Evolutionary conservation across 2,113 vertebrate genomes (phyloP), one percentile per base, ranked within the genome.

Genomic region (Elephas maximus): DNA sequence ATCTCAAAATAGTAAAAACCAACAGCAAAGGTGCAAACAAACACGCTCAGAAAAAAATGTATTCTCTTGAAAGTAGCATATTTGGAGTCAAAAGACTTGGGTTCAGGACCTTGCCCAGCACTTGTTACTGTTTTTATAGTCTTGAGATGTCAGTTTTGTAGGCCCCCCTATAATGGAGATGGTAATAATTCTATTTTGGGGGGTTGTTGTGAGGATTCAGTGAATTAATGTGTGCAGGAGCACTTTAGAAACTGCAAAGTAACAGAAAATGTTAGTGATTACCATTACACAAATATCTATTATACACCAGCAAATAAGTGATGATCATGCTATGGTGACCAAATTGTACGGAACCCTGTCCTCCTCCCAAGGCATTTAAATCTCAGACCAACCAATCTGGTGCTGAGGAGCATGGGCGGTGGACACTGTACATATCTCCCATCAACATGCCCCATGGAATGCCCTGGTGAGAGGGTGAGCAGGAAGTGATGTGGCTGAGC

Each of bases 61-160:
- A 37, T 57, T 91, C 77, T 89, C 91, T 81, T 67, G 81, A 76
- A 79, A 80, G 67, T 9, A 60, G 33, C 33, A 28, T 76, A 57
- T 87, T 79, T 90, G 80, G 26, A 65, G 8, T 90, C 28, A 71
- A 33, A 95, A 74, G 41, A 71, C n/a, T 45, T 57, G 51, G 60
- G 7, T 41, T 57, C 37, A 51, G 78, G 82, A 83, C 20, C 6
- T 21, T 69, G 41, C 33, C 53, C 62, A 86, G 83, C 74, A 74
- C 60, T 65, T 74, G 9, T 37, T 37, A 11, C 28, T 30, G 69
- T 74, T 20, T 69, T 44, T 80, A 62, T 60, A n/a, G 45, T 87
- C 37, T 53, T 57, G 45, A 63, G 45, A 37, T 94, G 93, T 96
- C 48, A 81, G 48, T 90, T 83, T 93, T 53, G 86, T 80, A 51